Evolutionary conservation across 2,888 invertebrate species (phyloP).

Genomic region (Lumbricus terrestris): DNA sequence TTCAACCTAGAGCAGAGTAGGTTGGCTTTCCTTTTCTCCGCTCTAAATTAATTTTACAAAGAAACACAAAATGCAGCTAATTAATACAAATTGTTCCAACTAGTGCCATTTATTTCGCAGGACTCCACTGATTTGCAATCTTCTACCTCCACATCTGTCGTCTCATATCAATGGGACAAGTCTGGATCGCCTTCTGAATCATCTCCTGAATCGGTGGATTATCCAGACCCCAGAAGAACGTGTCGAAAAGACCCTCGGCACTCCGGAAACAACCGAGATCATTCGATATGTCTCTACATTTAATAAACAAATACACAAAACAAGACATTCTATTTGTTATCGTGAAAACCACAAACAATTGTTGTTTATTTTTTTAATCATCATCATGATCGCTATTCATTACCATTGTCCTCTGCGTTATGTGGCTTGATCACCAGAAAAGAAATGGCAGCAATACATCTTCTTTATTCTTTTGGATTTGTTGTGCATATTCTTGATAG

Average conservation of each 20-base stretch:
- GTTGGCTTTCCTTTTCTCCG: no score
- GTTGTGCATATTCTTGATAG: no score
- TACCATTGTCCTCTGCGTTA: background rate
- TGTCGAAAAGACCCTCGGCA: constrained; percentile 63
- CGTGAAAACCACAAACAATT: background rate
- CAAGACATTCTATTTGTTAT: background rate
- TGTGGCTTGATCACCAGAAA: background rate
- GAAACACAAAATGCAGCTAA: no score
- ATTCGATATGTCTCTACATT: constrained; percentile 54
- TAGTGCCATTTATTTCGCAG: no score
- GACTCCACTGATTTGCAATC: no score
- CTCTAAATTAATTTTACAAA: no score
- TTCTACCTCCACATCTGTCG: constrained; percentile 62
- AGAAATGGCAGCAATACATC: background rate
- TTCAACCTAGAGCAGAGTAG: no score
- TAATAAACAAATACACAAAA: constrained; percentile 22
- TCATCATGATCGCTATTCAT: no score
- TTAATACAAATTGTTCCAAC: no score
- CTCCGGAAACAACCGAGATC: constrained; percentile 61
- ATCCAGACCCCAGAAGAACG: constrained; percentile 64
- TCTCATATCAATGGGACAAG: constrained; percentile 66
- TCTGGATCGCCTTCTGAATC: constrained; percentile 64
- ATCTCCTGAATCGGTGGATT: constrained; percentile 64
- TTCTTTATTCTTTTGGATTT: background rate
- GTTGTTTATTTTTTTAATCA: background rate